Conservation (phyloP, 2,113 vertebrate genomes). For the Misgurnus mizolepis region DNA sequence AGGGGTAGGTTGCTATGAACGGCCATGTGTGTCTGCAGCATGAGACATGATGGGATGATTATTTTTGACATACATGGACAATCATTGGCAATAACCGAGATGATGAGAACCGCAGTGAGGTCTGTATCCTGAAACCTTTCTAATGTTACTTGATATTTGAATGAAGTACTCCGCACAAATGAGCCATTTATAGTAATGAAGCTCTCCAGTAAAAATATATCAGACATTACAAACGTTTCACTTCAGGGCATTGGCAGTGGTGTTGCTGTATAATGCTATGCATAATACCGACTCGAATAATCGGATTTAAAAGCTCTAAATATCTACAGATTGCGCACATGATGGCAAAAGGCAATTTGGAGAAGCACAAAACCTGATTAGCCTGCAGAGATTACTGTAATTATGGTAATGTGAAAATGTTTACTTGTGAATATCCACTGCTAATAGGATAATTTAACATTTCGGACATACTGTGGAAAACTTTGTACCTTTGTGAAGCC, state of each 20-base stretch:
- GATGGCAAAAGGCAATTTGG: constrained; percentile 22
- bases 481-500: constrained; percentile 3
- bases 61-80: constrained; percentile 18
- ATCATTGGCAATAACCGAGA: constrained; percentile 16
- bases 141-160: neutral
- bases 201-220: neutral
- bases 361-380: constrained; percentile 42
- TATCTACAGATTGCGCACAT: constrained; percentile 5
- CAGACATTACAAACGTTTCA: neutral
- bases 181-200: too few species aligned
- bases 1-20: constrained; percentile 20
- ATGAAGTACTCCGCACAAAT: neutral
- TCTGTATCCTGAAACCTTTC: neutral
- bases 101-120: constrained; percentile 1
- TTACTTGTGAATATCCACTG: constrained; percentile 19
- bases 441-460: constrained; percentile 29
- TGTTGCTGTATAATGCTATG: neutral
- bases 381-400: constrained; percentile 34
- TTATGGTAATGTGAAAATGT: constrained; percentile 36
- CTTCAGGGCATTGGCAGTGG: neutral
- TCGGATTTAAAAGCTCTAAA: constrained; percentile 39
- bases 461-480: constrained; percentile 2
- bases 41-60: neutral
- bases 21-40: constrained; percentile 20
- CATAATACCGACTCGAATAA: neutral